Evolutionary conservation across 1,140 invertebrate genomes (phyloP), one percentile per base, ranked within the genome.

Genomic region (Drosophila sp.): DNA sequence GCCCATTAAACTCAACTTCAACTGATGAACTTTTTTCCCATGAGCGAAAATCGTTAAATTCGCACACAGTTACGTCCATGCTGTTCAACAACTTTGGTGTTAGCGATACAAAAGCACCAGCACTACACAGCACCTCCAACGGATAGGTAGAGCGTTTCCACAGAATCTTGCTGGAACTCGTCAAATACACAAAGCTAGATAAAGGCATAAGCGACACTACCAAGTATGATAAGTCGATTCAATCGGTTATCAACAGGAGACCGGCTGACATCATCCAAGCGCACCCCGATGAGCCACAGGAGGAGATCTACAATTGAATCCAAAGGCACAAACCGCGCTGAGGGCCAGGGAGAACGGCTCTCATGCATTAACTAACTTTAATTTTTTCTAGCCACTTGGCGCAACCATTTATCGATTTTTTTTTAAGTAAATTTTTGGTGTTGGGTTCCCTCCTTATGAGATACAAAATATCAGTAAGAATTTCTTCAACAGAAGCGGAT

Each of bases 371-470:
- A n/a, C n/a, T n/a, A n/a, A n/a, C n/a, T n/a, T n/a, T n/a, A n/a
- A n/a, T n/a, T n/a, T n/a, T n/a, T n/a, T n/a, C n/a, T n/a, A n/a
- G n/a, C n/a, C n/a, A n/a, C n/a, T n/a, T n/a, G n/a, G n/a, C n/a
- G n/a, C n/a, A n/a, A n/a, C n/a, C n/a, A n/a, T n/a, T n/a, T n/a
- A n/a, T n/a, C n/a, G n/a, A n/a, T n/a, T n/a, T n/a, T n/a, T n/a
- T n/a, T n/a, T n/a, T n/a, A n/a, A n/a, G n/a, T n/a, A 29, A 29
- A 29, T 3, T 29, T 29, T 29, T 29, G 7, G 27, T 45, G 62
- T 38, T n/a, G 45, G 46, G 40, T 64, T 45, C 29, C 54, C 46
- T 36, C 40, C 50, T n/a, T n/a, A n/a, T n/a, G n/a, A n/a, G n/a
- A n/a, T n/a, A n/a, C n/a, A n/a, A n/a, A n/a, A n/a, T n/a, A n/a